Conservation (phyloP, 2,113 vertebrate species). For the Rostratula benghalensis region DNA sequence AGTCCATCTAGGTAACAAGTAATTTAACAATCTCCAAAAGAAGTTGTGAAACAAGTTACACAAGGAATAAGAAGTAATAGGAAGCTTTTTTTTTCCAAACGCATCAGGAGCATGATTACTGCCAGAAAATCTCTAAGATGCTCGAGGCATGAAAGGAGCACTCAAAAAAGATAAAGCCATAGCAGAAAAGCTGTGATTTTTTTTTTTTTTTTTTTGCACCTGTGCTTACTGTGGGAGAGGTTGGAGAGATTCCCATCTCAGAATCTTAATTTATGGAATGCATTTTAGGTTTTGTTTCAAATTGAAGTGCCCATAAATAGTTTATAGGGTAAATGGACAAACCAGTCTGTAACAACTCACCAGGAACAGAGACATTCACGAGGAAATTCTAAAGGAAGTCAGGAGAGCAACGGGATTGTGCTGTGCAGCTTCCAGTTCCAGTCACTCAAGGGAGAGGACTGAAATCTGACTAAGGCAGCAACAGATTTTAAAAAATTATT, state of each 20-base stretch:
- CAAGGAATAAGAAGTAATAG: not conserved
- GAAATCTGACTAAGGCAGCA: not conserved
- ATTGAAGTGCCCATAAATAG: not conserved
- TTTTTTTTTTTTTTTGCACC: constrained; percentile 17
- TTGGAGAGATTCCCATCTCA: not conserved
- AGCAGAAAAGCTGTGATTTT: constrained; percentile 2
- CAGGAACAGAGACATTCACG: not conserved
- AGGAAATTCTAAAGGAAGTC: not conserved
- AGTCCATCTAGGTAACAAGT: not conserved
- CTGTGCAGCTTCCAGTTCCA: not conserved
- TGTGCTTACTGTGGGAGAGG: not conserved
- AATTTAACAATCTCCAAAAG: not conserved
- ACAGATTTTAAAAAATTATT: not conserved
- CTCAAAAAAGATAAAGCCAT: not conserved
- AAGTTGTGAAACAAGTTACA: not conserved
- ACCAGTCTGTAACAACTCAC: not conserved
- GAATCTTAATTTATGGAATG: constrained; percentile 1
- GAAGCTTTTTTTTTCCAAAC: not conserved
- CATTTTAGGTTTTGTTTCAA: not conserved
- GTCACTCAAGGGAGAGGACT: not conserved
- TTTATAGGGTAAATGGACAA: not conserved
- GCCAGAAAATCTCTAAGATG: not conserved
- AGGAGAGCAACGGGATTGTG: not conserved
- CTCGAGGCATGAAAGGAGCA: not conserved
- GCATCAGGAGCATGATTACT: not conserved